Conservation (phyloP, 2,888 invertebrate genomes). For the Rugalucina vietnamica region DNA sequence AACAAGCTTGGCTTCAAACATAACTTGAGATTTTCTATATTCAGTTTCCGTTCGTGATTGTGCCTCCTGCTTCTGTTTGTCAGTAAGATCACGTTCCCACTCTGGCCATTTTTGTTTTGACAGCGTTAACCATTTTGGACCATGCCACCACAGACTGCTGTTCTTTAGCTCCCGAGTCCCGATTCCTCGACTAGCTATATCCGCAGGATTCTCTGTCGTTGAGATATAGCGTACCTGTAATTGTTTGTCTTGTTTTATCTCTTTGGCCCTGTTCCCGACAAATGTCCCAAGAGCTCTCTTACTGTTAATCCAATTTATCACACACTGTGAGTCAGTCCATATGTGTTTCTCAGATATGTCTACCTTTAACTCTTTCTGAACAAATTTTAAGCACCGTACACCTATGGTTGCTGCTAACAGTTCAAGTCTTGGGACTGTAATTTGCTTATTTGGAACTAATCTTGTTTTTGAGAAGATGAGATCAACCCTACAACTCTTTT, state of each 20-base stretch:
- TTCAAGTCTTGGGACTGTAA: too few species aligned
- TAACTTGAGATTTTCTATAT: not conserved
- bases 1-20: conserved; percentile 1
- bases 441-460: too few species aligned
- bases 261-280: not conserved
- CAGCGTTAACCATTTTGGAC: not conserved
- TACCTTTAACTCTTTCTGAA: too few species aligned
- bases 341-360: too few species aligned
- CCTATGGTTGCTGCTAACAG: too few species aligned
- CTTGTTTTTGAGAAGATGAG: too few species aligned
- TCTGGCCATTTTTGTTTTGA: too few species aligned
- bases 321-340: too few species aligned
- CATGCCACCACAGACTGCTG: not conserved
- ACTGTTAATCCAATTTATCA: too few species aligned
- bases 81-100: not conserved
- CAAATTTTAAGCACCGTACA: too few species aligned
- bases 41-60: not conserved
- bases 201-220: not conserved
- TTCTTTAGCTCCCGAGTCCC: not conserved
- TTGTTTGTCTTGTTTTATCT: conserved; percentile 7
- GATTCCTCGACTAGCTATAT: not conserved
- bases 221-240: not conserved
- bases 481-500: too few species aligned
- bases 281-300: too few species aligned
- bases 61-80: not conserved